These are phyloP conservation scores for Bellardia pandia DNA, from an alignment of 2,888 invertebrate species.

Conservation along the genomic window DNA sequence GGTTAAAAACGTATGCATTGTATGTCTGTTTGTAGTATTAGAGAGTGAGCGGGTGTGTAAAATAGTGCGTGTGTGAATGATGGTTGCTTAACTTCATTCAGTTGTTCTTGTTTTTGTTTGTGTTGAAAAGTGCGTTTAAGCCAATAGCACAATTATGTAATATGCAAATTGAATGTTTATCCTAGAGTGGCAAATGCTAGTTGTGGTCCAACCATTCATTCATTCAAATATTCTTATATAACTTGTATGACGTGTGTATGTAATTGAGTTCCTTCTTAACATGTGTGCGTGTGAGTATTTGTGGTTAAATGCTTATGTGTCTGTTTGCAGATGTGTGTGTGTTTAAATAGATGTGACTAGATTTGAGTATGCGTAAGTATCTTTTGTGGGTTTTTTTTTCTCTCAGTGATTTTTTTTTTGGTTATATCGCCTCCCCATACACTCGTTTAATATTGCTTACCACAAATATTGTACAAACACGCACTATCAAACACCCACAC, in stretches of 20 bases:
- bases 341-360: constrained; percentile 8
- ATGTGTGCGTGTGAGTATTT: neutral
- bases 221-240: constrained; percentile 39
- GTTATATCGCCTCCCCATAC: neutral
- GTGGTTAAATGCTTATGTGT: neutral
- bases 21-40: neutral
- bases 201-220: constrained; percentile 46
- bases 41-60: neutral
- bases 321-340: neutral
- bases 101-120: constrained; percentile 30
- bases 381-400: neutral
- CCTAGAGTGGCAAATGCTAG: constrained; percentile 64
- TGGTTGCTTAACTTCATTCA: constrained; percentile 36
- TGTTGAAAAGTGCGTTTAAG: constrained; percentile 60
- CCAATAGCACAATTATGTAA: constrained; percentile 74
- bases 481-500: neutral
- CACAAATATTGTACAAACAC: constrained; percentile 25
- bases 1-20: constrained; percentile 4
- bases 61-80: neutral
- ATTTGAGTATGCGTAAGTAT: constrained; percentile 33
- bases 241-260: neutral
- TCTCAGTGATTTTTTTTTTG: neutral
- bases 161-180: constrained; percentile 77
- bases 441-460: constrained; percentile 54
- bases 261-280: neutral